phyloP scores from a whole-genome alignment of 92 coral and sea anemone genomes.

The Bergia puertoricense region DNA sequence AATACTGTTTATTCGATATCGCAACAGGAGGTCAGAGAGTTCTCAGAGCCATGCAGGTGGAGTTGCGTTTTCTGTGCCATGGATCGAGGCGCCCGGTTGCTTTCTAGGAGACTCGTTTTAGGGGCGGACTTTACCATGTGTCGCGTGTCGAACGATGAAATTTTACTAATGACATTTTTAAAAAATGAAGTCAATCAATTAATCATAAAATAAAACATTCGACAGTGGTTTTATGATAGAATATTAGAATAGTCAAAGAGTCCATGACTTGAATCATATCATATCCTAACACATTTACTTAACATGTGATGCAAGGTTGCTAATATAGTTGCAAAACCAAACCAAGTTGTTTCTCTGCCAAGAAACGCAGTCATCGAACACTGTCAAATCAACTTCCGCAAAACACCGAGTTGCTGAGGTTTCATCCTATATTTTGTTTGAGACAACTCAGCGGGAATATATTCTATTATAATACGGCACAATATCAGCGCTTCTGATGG shows the following conservation, averaged over 20 bases:
- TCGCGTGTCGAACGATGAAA: background rate
- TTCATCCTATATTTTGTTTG: no score
- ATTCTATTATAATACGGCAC: background rate
- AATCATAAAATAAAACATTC: background rate
- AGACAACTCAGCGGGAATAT: background rate
- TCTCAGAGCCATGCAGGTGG: conserved; percentile 6
- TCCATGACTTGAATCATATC: background rate
- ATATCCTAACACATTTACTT: background rate
- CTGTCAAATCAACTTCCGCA: no score
- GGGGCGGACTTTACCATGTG: conserved; percentile 5
- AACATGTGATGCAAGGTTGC: background rate
- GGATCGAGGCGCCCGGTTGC: conserved; percentile 3
- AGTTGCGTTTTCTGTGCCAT: background rate
- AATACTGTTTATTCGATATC: conserved; percentile 3
- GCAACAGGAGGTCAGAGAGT: background rate
- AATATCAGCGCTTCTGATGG: background rate
- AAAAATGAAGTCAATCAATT: background rate
- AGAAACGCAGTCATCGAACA: no score
- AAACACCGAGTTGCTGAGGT: background rate
- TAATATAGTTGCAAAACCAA: background rate
- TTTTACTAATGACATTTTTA: background rate
- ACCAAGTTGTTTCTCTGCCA: background rate
- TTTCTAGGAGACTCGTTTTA: background rate
- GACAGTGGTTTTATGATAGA: background rate
- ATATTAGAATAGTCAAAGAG: background rate